These are phyloP conservation scores for Hybos culiciformis DNA, from an alignment of 2,888 invertebrate genomes.

Conservation along the genomic window DNA sequence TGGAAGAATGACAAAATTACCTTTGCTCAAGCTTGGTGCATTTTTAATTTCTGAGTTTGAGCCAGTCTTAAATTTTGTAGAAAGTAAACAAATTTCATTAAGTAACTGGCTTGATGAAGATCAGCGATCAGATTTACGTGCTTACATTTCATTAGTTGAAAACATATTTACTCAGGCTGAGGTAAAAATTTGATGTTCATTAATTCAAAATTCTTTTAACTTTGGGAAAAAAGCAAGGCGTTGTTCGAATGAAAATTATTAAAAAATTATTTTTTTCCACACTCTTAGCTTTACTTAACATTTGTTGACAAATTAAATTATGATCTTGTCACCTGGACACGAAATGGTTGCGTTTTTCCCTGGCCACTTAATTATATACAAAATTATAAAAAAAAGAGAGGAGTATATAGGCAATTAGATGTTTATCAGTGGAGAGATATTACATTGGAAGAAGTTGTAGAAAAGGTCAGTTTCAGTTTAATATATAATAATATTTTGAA, in stretches of 20 bases:
- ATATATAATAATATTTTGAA: too few relatives aligned
- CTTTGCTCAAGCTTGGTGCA: conserved; percentile 81
- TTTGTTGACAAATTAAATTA: conserved; percentile 75
- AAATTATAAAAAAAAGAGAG: conserved; percentile 59
- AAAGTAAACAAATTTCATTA: conserved; percentile 67
- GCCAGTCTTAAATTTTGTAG: conserved; percentile 78
- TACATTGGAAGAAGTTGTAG: conserved; percentile 59
- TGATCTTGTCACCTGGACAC: conserved; percentile 62
- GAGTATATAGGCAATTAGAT: conserved; percentile 55
- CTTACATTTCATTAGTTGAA: conserved; percentile 82
- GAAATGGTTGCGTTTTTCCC: conserved; percentile 82
- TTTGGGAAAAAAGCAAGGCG: conserved; percentile 2
- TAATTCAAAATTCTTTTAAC: conserved; percentile 3
- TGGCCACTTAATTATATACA: conserved; percentile 82
- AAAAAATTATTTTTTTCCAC: conserved; percentile 37
- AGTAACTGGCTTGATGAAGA: conserved; percentile 56
- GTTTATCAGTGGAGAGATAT: conserved; percentile 75
- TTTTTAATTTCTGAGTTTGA: conserved; percentile 84
- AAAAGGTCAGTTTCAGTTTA: too few relatives aligned
- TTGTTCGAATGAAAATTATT: neutral
- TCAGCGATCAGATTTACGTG: conserved; percentile 81
- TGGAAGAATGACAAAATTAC: conserved; percentile 57
- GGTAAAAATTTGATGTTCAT: too few relatives aligned
- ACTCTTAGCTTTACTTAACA: too few relatives aligned
- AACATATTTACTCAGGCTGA: conserved; percentile 85